These are phyloP conservation scores for Siderastrea radians DNA, from an alignment of 92 coral and sea anemone genomes.

Conservation along the genomic window DNA sequence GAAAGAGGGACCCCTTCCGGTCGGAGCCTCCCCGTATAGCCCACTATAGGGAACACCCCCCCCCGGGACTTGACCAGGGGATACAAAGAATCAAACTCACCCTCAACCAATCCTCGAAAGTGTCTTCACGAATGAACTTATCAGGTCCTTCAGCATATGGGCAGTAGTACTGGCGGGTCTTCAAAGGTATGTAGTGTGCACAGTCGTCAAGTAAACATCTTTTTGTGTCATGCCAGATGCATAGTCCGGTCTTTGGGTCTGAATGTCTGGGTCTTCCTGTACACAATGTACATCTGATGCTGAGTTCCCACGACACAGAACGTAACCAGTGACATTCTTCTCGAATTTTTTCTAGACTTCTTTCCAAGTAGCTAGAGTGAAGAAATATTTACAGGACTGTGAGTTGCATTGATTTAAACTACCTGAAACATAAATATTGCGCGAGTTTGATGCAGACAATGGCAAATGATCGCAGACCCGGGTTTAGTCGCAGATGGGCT, in stretches of 20 bases:
- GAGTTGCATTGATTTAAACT: too few species aligned
- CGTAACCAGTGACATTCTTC: slow-evolving; percentile 35
- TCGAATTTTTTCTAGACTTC: neutral
- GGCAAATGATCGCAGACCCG: too few species aligned
- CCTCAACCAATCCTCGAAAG: neutral
- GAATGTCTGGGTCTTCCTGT: neutral
- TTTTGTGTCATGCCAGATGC: slow-evolving; percentile 28
- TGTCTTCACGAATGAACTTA: neutral
- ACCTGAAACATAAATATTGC: too few species aligned
- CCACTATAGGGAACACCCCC: too few species aligned
- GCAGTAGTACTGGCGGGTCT: neutral
- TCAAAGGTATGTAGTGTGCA: slow-evolving; percentile 40
- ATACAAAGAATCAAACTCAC: neutral
- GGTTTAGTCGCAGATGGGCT: too few species aligned
- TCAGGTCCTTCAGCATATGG: neutral
- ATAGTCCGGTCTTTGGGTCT: neutral
- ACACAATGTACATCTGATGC: slow-evolving; percentile 24
- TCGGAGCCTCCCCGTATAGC: too few species aligned
- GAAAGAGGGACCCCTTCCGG: too few species aligned
- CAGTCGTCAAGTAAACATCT: slow-evolving; percentile 33
- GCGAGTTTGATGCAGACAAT: too few species aligned
- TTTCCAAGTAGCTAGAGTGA: slow-evolving; percentile 6
- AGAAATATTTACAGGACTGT: neutral
- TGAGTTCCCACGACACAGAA: slow-evolving; percentile 5
- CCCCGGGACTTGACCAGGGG: too few species aligned